These are phyloP conservation scores for Caenorhabditis plicata DNA, from an alignment of 2,888 invertebrate species.

Conservation along the genomic window DNA sequence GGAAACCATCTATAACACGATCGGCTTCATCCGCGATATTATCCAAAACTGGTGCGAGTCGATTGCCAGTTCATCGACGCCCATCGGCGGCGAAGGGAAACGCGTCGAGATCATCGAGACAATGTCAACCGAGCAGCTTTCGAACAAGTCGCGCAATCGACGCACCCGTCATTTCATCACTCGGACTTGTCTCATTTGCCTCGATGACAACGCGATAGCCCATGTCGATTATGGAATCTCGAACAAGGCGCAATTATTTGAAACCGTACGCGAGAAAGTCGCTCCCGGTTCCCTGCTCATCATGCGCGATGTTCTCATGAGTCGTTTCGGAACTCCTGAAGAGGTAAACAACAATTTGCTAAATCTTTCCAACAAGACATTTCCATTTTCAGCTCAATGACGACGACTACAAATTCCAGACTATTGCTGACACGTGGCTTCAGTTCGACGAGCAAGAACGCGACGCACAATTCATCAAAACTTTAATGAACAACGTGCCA, in stretches of 20 bases:
- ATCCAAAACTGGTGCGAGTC: conserved; percentile 44
- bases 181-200: conserved; percentile 30
- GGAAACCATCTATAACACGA: conserved; percentile 47
- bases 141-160: conserved; percentile 36
- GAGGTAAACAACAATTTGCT: conserved; percentile 2
- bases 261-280: conserved; percentile 25
- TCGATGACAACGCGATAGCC: conserved; percentile 26
- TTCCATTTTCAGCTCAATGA: conserved; percentile 18
- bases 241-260: too few species aligned
- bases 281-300: conserved; percentile 21
- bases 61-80: conserved; percentile 17
- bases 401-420: conserved; percentile 29
- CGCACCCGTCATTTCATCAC: conserved; percentile 37
- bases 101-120: conserved; percentile 41
- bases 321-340: conserved; percentile 31
- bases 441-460: conserved; percentile 33
- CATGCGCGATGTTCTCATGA: conserved; percentile 37
- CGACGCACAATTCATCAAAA: conserved; percentile 38
- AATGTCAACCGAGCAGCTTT: conserved; percentile 37
- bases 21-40: conserved; percentile 47
- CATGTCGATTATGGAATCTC: conserved; percentile 26
- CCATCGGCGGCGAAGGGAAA: conserved; percentile 34
- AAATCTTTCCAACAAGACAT: too few species aligned
- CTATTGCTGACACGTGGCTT: conserved; percentile 41
- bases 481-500: conserved; percentile 41